Evolutionary conservation across 1,140 invertebrate genomes (phyloP).

Genomic region (Meloidogyne exigua): DNA sequence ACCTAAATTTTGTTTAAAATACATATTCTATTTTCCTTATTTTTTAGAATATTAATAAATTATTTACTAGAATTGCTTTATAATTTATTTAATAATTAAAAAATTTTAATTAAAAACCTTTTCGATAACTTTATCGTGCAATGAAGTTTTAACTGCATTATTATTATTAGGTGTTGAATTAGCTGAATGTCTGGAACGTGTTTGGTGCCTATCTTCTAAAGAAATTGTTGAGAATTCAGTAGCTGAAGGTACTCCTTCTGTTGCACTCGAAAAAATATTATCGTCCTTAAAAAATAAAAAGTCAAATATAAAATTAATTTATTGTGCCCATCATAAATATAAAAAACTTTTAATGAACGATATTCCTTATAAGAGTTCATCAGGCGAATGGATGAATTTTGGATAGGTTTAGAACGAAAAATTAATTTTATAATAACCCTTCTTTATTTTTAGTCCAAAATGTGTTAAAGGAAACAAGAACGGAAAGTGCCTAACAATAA

Average conservation of each 20-base stretch:
- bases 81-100: not conserved
- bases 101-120: constrained; percentile 12
- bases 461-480: not conserved
- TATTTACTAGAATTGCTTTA: not conserved
- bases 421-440: not conserved
- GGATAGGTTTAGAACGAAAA: no score
- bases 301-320: not conserved
- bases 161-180: not conserved
- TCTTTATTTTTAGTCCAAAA: not conserved
- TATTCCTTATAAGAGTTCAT: no score
- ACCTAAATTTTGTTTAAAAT: constrained; percentile 12
- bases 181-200: not conserved
- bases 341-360: no score
- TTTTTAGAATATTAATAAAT: no score
- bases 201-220: not conserved
- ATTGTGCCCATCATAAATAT: no score
- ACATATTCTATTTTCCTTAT: no score
- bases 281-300: constrained; percentile 11
- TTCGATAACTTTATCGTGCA: constrained; percentile 22
- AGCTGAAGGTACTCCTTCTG: constrained; percentile 2
- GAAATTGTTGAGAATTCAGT: constrained; percentile 1
- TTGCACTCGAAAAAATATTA: constrained; percentile 21
- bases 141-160: not conserved
- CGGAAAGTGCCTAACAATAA: constrained; percentile 23
- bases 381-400: no score